These are phyloP conservation scores for Peromyscus melanophrys DNA, from an alignment of 2,797 vertebrate species.

Conservation along the genomic window DNA sequence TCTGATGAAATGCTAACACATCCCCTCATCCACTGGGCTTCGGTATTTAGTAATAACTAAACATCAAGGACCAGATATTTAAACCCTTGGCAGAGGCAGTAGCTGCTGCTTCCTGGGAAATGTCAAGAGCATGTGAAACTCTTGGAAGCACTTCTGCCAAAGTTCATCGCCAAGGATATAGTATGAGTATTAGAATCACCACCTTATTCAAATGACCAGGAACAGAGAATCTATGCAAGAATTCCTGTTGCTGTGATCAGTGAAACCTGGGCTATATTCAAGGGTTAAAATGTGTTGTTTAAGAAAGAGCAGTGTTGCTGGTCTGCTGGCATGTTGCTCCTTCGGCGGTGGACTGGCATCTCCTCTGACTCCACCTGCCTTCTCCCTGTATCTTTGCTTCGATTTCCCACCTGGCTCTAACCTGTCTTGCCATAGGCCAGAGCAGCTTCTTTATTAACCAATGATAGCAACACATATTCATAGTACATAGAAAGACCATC, in stretches of 20 bases:
- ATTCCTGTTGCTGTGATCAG: neutral
- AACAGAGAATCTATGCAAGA: neutral
- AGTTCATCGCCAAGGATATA: constrained; percentile 7
- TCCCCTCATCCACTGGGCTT: constrained; percentile 60
- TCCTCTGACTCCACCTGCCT: no score
- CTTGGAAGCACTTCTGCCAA: constrained; percentile 75
- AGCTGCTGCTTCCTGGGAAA: constrained; percentile 72
- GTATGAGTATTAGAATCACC: constrained; percentile 71
- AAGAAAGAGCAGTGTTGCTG: neutral
- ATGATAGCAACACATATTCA: no score
- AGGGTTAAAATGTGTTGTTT: neutral
- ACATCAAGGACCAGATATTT: constrained; percentile 69
- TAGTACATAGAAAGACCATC: no score
- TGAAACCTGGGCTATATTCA: neutral
- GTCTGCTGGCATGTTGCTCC: no score
- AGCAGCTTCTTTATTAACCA: no score
- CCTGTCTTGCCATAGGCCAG: no score
- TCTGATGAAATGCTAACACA: neutral
- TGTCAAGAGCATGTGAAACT: constrained; percentile 74
- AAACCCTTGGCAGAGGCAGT: constrained; percentile 66
- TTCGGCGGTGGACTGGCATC: no score
- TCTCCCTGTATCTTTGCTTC: no score
- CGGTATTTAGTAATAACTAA: constrained; percentile 82
- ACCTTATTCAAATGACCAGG: constrained; percentile 75
- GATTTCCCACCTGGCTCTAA: no score